Conservation (phyloP, 2,113 vertebrate genomes). For the Scalopus aquaticus region DNA sequence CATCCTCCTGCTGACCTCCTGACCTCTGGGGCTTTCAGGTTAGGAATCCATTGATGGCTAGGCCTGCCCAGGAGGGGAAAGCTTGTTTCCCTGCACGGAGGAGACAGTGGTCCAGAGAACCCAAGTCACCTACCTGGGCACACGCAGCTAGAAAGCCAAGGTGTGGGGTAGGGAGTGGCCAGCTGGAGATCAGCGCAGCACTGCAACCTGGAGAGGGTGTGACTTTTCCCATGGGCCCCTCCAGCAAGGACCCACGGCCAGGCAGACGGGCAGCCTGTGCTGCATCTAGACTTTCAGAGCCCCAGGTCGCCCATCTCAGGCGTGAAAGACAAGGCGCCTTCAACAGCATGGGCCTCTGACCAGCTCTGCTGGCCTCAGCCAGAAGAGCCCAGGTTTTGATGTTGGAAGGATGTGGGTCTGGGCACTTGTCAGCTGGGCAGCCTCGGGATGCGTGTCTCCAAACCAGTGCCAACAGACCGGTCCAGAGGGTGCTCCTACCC, state of each 20-base stretch:
- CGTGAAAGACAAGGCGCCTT: not conserved
- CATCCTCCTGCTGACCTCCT: not conserved
- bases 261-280: not conserved
- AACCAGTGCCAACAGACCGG: rapidly evolving
- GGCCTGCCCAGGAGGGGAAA: not conserved
- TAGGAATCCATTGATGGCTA: too few species aligned
- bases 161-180: not conserved
- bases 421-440: not conserved
- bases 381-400: not conserved
- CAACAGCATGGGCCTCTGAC: not conserved
- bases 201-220: not conserved
- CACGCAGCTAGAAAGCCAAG: not conserved
- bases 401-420: not conserved
- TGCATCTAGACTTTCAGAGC: not conserved
- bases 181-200: not conserved
- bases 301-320: not conserved
- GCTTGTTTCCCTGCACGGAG: not conserved
- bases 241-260: not conserved
- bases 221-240: not conserved
- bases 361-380: not conserved
- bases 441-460: rapidly evolving
- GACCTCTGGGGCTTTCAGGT: not conserved
- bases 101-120: not conserved
- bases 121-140: not conserved
- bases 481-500: rapidly evolving